phyloP scores from a whole-genome alignment of 53 echinoderm and acorn worm species.

The Mesocentrotus franciscanus region DNA sequence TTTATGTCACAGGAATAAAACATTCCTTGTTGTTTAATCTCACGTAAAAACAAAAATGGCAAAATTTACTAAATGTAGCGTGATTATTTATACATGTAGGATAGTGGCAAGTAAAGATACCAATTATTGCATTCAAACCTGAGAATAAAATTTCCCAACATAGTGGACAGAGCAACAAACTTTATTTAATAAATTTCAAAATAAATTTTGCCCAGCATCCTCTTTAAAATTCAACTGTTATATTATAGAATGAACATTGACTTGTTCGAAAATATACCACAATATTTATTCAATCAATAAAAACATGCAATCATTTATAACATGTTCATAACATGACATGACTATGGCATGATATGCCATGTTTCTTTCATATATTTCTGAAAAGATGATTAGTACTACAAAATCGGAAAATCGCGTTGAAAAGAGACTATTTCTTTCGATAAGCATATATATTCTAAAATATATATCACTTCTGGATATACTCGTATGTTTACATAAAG shows the following conservation, averaged over 20 bases:
- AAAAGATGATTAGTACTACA: too few relatives aligned
- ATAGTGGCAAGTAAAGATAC: background rate
- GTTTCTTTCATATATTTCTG: too few relatives aligned
- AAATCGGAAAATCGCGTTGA: too few relatives aligned
- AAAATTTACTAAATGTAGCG: too few relatives aligned
- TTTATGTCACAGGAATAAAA: too few relatives aligned
- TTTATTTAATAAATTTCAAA: background rate
- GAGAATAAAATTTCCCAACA: background rate
- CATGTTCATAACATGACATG: too few relatives aligned
- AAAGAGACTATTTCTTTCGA: background rate
- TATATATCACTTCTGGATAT: conserved; percentile 1
- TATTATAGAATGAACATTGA: background rate
- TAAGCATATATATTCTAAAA: background rate
- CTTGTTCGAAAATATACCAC: background rate
- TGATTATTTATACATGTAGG: background rate
- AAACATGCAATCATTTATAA: too few relatives aligned
- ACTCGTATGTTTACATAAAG: background rate
- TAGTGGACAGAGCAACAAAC: background rate
- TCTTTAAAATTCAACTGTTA: background rate
- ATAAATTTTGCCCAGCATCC: background rate
- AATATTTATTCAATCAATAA: too few relatives aligned
- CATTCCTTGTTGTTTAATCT: too few relatives aligned
- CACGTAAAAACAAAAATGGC: too few relatives aligned
- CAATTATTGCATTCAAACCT: background rate
- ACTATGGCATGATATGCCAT: too few relatives aligned